Percentiles rank a stretch among this genome's conserved stretches.
Conservation (phyloP, 2,113 vertebrate genomes). For the Pogona vitticeps region DNA sequence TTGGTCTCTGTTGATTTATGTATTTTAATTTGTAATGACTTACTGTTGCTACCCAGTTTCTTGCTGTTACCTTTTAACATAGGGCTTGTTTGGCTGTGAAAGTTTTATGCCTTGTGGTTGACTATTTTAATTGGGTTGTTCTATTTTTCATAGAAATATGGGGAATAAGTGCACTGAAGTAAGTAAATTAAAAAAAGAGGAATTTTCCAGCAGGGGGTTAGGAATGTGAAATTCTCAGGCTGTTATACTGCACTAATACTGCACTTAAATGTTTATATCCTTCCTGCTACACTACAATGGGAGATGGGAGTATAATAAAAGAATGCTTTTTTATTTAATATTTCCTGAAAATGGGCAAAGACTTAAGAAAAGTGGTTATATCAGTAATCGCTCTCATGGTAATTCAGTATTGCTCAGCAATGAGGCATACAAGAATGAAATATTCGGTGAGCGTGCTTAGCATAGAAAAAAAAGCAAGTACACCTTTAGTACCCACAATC, state of each 20-base stretch:
- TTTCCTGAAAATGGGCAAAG: not conserved
- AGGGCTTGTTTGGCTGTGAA: not conserved
- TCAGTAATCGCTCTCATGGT: too few species aligned
- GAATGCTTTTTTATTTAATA: not conserved
- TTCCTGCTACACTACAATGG: not conserved
- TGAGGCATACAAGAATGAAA: not conserved
- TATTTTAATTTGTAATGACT: not conserved
- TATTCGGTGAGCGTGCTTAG: not conserved
- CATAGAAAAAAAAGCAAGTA: not conserved
- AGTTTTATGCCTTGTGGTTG: not conserved
- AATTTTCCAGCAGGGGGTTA: not conserved
- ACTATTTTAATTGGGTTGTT: constrained; percentile 10
- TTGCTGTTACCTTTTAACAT: not conserved
- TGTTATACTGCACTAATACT: not conserved
- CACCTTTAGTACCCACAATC: not conserved
- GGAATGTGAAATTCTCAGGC: not conserved
- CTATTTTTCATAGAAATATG: not conserved
- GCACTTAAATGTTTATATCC: not conserved
- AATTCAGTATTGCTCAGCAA: not conserved
- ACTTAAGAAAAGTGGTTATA: not conserved
- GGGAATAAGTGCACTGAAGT: not conserved
- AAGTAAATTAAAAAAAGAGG: not conserved
- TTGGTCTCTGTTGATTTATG: not conserved
- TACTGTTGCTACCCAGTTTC: not conserved
- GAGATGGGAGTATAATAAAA: not conserved